Conservation (phyloP, 2,113 vertebrate species). For the Heteronetta atricapilla region DNA sequence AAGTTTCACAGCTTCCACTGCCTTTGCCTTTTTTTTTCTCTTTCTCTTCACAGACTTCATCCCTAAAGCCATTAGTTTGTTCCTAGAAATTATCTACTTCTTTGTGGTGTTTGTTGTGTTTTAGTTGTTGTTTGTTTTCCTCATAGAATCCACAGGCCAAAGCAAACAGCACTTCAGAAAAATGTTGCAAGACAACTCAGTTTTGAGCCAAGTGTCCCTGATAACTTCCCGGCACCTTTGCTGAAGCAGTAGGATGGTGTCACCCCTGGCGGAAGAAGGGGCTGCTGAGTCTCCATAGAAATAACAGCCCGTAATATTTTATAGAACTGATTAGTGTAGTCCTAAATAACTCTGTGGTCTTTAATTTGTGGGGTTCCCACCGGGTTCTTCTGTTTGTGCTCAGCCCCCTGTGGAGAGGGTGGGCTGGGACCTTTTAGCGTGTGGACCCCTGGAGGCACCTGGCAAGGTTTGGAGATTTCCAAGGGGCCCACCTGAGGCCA, state of each 20-base stretch:
- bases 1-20: not conserved
- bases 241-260: not conserved
- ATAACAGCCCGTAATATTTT: not conserved
- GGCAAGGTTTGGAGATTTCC: not conserved
- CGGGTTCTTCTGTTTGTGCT: not conserved
- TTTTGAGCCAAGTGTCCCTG: not conserved
- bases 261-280: not conserved
- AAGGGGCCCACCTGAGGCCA: not conserved
- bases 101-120: not conserved
- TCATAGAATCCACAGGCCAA: not conserved
- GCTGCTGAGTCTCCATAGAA: not conserved
- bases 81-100: slow-evolving; percentile 33
- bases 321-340: not conserved
- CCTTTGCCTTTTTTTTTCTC: not conserved
- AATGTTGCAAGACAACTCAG: not conserved
- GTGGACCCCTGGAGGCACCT: not conserved
- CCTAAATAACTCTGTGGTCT: not conserved
- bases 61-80: not conserved
- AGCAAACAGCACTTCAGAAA: slow-evolving; percentile 10
- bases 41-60: not conserved
- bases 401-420: fast-evolving
- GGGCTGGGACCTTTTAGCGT: not conserved
- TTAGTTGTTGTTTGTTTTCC: not conserved
- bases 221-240: not conserved
- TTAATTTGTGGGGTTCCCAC: not conserved